Evolutionary conservation across 1,140 invertebrate species (phyloP).

Genomic region (Brachionus manjavacas): DNA sequence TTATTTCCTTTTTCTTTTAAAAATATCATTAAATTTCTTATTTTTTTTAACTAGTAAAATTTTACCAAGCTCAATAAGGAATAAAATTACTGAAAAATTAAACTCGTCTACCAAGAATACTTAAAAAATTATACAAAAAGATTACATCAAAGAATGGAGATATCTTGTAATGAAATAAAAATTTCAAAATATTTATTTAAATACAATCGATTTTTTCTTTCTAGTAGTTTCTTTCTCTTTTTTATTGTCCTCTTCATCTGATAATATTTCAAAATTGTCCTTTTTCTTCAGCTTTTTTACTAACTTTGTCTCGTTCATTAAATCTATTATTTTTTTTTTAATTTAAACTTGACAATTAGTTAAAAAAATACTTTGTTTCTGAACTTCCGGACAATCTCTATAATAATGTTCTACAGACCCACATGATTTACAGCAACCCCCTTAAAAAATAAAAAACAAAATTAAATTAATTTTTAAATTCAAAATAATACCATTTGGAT

Average conservation of each 20-base stretch:
- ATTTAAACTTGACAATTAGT: neutral
- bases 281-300: constrained; percentile 15
- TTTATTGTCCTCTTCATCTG: neutral
- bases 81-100: too few relatives aligned
- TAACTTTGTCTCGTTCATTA: neutral
- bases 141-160: neutral
- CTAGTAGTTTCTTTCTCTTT: neutral
- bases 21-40: too few relatives aligned
- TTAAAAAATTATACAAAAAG: too few relatives aligned
- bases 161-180: neutral
- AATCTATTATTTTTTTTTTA: neutral
- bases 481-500: constrained; percentile 67
- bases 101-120: too few relatives aligned
- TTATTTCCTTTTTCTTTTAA: too few relatives aligned
- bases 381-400: constrained; percentile 69
- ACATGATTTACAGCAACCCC: constrained; percentile 72
- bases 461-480: neutral
- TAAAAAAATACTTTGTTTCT: constrained; percentile 37
- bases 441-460: constrained; percentile 37
- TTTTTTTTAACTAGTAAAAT: too few relatives aligned
- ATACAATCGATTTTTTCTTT: constrained; percentile 7
- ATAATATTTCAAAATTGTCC: constrained; percentile 10
- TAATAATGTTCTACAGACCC: constrained; percentile 77
- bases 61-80: too few relatives aligned
- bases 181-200: neutral